Base-by-base conservation (phyloP, 2,797 vertebrate species). In the Urosaurus nigricauda region DNA sequence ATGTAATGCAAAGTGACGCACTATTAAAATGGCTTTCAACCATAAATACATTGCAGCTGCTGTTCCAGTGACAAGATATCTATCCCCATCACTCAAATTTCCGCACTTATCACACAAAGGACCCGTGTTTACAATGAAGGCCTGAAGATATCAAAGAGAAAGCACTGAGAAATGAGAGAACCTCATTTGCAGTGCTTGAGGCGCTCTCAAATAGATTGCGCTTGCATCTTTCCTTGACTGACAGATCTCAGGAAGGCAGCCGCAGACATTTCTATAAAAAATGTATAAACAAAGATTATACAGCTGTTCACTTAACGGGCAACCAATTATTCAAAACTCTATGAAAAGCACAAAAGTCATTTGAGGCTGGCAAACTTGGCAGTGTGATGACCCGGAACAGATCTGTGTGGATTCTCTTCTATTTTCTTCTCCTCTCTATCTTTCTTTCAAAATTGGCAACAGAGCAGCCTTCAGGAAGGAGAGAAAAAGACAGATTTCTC, bases 151-250 rank as follows among this genome's bases (percentile, higher is more conserved):
- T 87, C 77, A 26, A 84, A 78, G 26, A 81, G 75, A 89, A 91
- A 88, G n/a, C 65, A 71, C 29, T 73, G 83, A 58, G 89, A 78
- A 77, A 1, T 53, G 12, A 78, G 80, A 80, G 68, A 82, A 2
- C 65, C 47, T 63, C 71, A 90, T 90, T 90, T 88, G 79, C 83
- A 87, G 0, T 83, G 82, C 88, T 92, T 8, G 80, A 89, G 82
- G 84, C 93, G 16, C 80, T 90, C 35, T 0, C 65, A 53, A 88
- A 19, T 65, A 86, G 88, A 88, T 35, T 73, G 65, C 1, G 3
- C 11, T 87, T 40, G 47, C 63, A 19, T 90, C 85, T 88, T 86
- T 60, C 58, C 68, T 77, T 90, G 89, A 91, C 70, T 95, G 93
- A 73, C 87, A 86, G 83, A 87, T 71, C 88, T 93, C 68, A 78